phyloP scores from a whole-genome alignment of 2,113 vertebrate genomes.

The Nanorana parkeri region DNA sequence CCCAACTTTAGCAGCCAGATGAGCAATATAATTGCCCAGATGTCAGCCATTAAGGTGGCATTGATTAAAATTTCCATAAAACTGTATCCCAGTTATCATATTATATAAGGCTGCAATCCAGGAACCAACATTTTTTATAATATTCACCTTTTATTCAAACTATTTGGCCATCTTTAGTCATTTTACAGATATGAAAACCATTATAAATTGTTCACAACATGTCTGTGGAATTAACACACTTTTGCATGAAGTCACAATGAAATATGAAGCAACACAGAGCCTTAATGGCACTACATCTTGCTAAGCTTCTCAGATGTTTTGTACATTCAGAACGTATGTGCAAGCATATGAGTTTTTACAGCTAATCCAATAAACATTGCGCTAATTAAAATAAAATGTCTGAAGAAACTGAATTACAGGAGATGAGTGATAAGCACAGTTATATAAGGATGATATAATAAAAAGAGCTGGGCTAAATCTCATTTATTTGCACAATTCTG shows the following conservation, averaged over 20 bases:
- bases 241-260: neutral
- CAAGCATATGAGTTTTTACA: constrained; percentile 43
- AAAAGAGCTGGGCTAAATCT: constrained; percentile 29
- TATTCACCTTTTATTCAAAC: too few species aligned
- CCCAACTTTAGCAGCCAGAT: too few species aligned
- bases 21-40: too few species aligned
- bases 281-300: constrained; percentile 1
- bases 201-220: neutral
- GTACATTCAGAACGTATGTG: constrained; percentile 31
- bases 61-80: too few species aligned
- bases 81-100: too few species aligned
- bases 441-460: constrained; percentile 34
- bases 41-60: too few species aligned
- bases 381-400: constrained; percentile 50
- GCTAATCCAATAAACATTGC: constrained; percentile 35
- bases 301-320: constrained; percentile 9
- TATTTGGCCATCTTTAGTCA: too few species aligned
- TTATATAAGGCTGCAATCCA: too few species aligned
- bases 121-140: too few species aligned
- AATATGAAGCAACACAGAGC: neutral
- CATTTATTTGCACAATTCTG: constrained; percentile 28
- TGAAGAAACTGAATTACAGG: constrained; percentile 31
- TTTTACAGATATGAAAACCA: neutral
- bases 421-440: constrained; percentile 48
- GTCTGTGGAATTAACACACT: neutral